Percentiles rank a stretch among this genome's conserved stretches.
Evolutionary conservation across 2,113 vertebrate genomes (phyloP).

Genomic region (Hippocampus abdominalis): DNA sequence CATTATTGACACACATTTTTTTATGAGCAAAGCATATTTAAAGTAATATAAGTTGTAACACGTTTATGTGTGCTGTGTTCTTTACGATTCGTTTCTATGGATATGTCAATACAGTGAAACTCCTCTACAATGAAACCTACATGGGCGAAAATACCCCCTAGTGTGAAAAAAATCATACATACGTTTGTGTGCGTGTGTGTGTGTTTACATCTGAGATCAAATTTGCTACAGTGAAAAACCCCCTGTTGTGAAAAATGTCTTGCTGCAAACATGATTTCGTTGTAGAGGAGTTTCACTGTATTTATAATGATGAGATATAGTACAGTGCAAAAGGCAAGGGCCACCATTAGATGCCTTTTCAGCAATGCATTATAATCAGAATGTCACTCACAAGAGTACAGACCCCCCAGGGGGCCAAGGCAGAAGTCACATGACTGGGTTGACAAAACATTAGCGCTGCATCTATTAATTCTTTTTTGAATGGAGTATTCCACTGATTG

Average conservation of each 20-base stretch:
- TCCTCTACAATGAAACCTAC: too few relatives aligned
- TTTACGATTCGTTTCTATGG: constrained; percentile 1
- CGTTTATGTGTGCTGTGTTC: background rate
- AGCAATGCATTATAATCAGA: background rate
- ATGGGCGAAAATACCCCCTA: too few relatives aligned
- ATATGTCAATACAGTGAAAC: background rate
- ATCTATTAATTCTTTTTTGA: too few relatives aligned
- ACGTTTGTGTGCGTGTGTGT: too few relatives aligned
- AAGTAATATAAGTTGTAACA: background rate
- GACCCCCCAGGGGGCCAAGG: background rate
- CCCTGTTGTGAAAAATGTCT: too few relatives aligned
- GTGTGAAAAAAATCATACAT: too few relatives aligned
- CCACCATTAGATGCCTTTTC: background rate
- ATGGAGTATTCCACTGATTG: too few relatives aligned
- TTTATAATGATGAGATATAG: background rate
- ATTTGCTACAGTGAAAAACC: too few relatives aligned
- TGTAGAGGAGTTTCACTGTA: too few relatives aligned
- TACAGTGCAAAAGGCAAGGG: background rate
- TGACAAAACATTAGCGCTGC: background rate
- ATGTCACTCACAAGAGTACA: background rate
- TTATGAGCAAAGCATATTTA: background rate
- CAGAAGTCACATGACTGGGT: background rate
- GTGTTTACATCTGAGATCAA: too few relatives aligned
- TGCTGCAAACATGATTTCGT: too few relatives aligned
- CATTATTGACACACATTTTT: background rate